phyloP scores from a whole-genome alignment of 1,140 invertebrate species.

The Scaptodrosophila lebanonensis region DNA sequence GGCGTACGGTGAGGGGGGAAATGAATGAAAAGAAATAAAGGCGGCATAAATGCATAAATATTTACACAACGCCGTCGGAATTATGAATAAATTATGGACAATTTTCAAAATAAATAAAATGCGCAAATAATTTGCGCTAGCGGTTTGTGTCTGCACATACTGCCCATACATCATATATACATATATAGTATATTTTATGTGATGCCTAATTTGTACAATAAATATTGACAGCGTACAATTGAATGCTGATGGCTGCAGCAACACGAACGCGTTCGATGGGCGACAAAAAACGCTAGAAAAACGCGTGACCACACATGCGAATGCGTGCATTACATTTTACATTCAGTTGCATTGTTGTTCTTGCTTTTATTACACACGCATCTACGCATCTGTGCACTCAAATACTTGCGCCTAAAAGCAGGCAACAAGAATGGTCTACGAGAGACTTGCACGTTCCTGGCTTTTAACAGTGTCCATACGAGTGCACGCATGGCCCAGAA shows the following conservation, averaged over 20 bases:
- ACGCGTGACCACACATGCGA: too few species aligned
- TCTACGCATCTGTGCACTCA: constrained; percentile 10
- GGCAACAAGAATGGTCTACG: too few species aligned
- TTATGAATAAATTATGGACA: constrained; percentile 71
- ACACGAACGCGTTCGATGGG: constrained; percentile 38
- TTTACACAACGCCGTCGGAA: constrained; percentile 57
- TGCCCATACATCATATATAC: too few species aligned
- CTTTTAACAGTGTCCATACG: too few species aligned
- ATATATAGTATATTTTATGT: too few species aligned
- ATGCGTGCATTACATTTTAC: too few species aligned
- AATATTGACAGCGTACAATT: constrained; percentile 63
- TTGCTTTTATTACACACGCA: constrained; percentile 40
- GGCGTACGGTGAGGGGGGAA: background rate
- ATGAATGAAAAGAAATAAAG: constrained; percentile 27
- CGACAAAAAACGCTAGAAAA: too few species aligned
- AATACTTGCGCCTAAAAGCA: constrained; percentile 65
- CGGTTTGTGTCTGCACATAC: constrained; percentile 39
- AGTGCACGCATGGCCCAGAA: too few species aligned
- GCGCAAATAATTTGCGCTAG: constrained; percentile 63
- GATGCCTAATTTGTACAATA: constrained; percentile 58
- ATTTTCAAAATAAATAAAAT: constrained; percentile 74
- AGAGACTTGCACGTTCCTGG: too few species aligned
- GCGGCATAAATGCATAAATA: constrained; percentile 66
- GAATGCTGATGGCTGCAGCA: too few species aligned
- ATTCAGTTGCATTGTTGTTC: constrained; percentile 19